A percentile compares a stretch with the other conserved stretches of the same genome.
Evolutionary conservation across 2,888 invertebrate species (phyloP).

Genomic region (Stenodema calcarata): DNA sequence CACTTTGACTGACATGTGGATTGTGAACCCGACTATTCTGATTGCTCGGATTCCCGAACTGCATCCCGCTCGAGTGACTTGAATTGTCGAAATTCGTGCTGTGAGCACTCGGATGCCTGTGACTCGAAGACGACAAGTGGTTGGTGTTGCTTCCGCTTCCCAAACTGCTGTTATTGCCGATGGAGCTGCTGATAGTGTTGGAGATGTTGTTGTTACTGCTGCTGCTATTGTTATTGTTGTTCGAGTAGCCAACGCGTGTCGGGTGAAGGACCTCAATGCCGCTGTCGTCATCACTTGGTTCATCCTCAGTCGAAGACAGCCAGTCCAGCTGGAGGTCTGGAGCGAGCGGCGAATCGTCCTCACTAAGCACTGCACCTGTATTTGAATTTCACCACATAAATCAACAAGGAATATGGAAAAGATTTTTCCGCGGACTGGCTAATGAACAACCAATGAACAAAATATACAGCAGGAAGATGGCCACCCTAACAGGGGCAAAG

Average conservation of each 20-base stretch:
- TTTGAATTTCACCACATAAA: too few relatives aligned
- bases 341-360: slow-evolving; percentile 66
- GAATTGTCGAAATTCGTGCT: neutral
- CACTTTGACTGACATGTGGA: slow-evolving; percentile 15
- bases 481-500: too few relatives aligned
- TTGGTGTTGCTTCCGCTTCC: neutral
- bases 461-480: too few relatives aligned
- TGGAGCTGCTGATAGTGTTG: neutral
- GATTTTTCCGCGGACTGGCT: too few relatives aligned
- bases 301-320: slow-evolving; percentile 69
- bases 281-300: slow-evolving; percentile 69
- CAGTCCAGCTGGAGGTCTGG: slow-evolving; percentile 81
- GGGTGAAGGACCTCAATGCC: slow-evolving; percentile 63
- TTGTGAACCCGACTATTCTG: slow-evolving; percentile 8
- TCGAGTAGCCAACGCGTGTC: slow-evolving; percentile 55
- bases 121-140: neutral
- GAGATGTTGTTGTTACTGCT: slow-evolving; percentile 28
- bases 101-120: neutral
- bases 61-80: neutral
- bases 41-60: neutral
- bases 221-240: slow-evolving; percentile 48
- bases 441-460: too few relatives aligned
- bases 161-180: neutral
- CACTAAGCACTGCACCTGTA: slow-evolving; percentile 39
- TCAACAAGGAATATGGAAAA: too few relatives aligned